These are phyloP conservation scores for Ficedula albicollis DNA, from an alignment of 2,797 vertebrate genomes.

Conservation along the genomic window DNA sequence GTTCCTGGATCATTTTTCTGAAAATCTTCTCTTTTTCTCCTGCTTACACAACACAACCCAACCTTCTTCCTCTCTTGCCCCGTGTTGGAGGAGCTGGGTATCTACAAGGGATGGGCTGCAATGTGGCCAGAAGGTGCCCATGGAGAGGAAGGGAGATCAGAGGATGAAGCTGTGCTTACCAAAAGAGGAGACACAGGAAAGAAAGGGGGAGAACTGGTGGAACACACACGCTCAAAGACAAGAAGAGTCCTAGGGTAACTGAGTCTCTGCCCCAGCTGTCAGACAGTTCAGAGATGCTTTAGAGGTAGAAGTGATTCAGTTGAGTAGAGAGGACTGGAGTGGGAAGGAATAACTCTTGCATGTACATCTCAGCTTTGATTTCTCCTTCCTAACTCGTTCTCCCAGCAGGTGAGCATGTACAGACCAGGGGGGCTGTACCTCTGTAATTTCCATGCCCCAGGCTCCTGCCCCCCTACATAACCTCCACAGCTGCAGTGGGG, in stretches of 20 bases:
- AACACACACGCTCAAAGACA: neutral
- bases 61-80: neutral
- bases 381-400: neutral
- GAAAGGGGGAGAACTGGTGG: neutral
- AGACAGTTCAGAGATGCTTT: neutral
- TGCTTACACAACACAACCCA: accelerated
- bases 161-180: neutral
- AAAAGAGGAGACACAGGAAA: neutral
- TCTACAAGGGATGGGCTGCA: neutral
- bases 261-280: neutral
- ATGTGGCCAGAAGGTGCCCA: neutral
- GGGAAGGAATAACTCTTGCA: neutral
- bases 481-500: neutral
- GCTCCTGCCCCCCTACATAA: neutral
- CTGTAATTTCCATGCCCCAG: neutral
- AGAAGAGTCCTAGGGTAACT: neutral
- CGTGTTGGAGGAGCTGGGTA: neutral
- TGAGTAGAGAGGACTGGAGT: neutral
- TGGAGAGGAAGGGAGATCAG: neutral
- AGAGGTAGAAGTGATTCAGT: neutral
- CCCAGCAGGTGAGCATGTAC: neutral
- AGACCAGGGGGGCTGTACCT: neutral
- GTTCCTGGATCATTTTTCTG: neutral
- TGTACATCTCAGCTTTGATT: neutral
- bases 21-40: neutral